Percentiles rank a stretch among this genome's conserved stretches.
These are phyloP conservation scores for Lontra canadensis DNA, from an alignment of 2,113 vertebrate species.

Conservation along the genomic window DNA sequence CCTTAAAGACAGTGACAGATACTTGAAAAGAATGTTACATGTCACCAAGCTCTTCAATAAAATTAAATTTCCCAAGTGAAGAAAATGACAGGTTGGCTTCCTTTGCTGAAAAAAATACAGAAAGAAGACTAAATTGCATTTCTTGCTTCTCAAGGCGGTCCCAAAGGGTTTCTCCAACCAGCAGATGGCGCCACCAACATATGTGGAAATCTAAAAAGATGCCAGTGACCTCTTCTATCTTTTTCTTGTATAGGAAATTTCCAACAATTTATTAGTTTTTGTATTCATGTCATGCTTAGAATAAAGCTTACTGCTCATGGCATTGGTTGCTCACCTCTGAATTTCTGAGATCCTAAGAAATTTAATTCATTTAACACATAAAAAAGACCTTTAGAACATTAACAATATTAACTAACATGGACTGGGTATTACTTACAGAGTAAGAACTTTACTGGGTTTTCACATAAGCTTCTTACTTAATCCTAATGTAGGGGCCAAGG, in stretches of 20 bases:
- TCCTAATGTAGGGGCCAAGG: background rate
- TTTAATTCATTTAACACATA: background rate
- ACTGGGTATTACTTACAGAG: background rate
- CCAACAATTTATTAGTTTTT: background rate
- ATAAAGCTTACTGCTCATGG: background rate
- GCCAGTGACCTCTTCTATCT: background rate
- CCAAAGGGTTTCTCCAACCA: background rate
- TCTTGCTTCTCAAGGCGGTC: background rate
- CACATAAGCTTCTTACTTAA: background rate
- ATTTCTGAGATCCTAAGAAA: background rate
- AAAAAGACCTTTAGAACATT: background rate
- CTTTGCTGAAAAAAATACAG: background rate
- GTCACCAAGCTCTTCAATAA: background rate
- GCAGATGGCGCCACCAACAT: constrained; percentile 48
- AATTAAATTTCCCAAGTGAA: constrained; percentile 7
- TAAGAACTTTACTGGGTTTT: background rate
- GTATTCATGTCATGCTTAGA: background rate
- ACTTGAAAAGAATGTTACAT: constrained; percentile 3
- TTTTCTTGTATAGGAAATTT: background rate
- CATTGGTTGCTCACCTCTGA: background rate
- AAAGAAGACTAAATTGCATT: background rate
- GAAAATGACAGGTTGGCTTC: background rate
- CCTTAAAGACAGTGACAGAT: background rate
- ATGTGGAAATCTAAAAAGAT: background rate
- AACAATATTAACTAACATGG: background rate